phyloP scores from a whole-genome alignment of 2,888 invertebrate genomes.

The Augiades crinisus region DNA sequence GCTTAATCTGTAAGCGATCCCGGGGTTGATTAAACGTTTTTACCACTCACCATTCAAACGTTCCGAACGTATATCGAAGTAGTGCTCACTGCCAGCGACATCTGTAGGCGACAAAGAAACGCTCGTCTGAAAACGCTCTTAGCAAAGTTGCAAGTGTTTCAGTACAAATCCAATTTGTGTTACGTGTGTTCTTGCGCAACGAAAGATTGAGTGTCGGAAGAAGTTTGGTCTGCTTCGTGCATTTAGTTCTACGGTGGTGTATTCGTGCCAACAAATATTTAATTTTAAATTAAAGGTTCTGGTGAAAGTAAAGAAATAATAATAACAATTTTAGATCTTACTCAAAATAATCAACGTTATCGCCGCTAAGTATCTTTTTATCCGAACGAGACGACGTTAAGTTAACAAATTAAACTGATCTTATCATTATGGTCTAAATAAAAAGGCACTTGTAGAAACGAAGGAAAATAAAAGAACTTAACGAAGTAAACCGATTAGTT shows the following conservation, averaged over 20 bases:
- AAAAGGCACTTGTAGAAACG: not conserved
- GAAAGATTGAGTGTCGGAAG: not conserved
- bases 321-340: too few species aligned
- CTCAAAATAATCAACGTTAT: too few species aligned
- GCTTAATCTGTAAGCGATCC: constrained; percentile 35
- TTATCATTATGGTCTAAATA: not conserved
- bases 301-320: too few species aligned
- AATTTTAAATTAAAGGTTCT: too few species aligned
- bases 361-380: too few species aligned
- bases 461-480: not conserved
- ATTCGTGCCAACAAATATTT: too few species aligned
- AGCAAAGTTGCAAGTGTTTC: constrained; percentile 11
- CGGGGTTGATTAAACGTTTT: constrained; percentile 44
- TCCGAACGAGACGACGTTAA: too few species aligned
- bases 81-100: too few species aligned
- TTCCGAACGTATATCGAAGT: too few species aligned
- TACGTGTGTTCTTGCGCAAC: not conserved
- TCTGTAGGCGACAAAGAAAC: too few species aligned
- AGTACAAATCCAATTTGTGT: constrained; percentile 11
- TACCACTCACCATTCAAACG: too few species aligned
- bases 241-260: not conserved
- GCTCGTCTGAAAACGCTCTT: too few species aligned
- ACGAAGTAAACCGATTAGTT: constrained; percentile 8
- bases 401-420: constrained; percentile 2
- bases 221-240: constrained; percentile 3